A percentile compares a stretch with the other conserved stretches of the same genome.
Conservation (phyloP, 1,140 invertebrate species). For the Ladona fulva region DNA sequence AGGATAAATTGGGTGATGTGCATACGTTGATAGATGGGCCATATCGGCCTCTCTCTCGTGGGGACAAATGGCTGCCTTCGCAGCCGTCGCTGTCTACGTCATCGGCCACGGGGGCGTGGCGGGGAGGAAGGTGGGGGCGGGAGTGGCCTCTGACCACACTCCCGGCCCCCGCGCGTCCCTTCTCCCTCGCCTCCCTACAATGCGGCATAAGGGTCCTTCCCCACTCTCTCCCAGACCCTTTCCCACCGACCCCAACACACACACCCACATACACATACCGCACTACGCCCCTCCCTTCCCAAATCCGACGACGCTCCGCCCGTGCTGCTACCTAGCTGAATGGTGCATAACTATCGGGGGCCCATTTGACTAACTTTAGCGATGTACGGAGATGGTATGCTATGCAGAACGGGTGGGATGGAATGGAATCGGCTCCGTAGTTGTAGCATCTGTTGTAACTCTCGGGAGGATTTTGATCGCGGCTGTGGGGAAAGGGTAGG, state of each 20-base stretch:
- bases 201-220: not conserved
- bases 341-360: not conserved
- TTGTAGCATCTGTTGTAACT: too few relatives aligned
- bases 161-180: not conserved
- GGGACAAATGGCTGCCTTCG: not conserved
- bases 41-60: not conserved
- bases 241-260: not conserved
- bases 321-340: not conserved
- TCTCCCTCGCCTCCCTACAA: not conserved
- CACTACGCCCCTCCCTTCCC: not conserved
- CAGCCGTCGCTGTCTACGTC: not conserved
- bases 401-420: too few relatives aligned
- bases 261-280: not conserved
- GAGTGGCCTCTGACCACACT: slow-evolving; percentile 3
- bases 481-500: not conserved
- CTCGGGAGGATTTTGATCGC: too few relatives aligned
- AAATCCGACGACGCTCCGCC: slow-evolving; percentile 1
- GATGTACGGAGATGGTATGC: too few relatives aligned
- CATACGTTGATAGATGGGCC: too few relatives aligned
- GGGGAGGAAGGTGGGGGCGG: not conserved
- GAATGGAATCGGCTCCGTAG: too few relatives aligned
- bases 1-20: too few relatives aligned
- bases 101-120: slow-evolving; percentile 2
- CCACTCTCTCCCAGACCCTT: not conserved
- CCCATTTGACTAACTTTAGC: too few relatives aligned